phyloP scores from a whole-genome alignment of 2,113 vertebrate genomes.

The Tetraodon nigroviridis region DNA sequence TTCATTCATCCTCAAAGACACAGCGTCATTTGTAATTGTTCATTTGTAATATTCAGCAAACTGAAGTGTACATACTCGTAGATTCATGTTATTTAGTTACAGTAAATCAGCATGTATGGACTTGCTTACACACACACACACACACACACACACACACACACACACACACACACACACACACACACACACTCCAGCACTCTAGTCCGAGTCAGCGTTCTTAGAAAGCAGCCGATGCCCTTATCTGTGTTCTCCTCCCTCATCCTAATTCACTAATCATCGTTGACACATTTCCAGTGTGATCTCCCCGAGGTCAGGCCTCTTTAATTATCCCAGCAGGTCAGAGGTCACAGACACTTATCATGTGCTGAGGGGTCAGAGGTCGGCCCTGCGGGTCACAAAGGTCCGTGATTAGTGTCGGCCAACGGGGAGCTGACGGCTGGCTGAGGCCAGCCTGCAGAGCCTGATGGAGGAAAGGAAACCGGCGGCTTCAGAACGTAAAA shows the following conservation, averaged over 20 bases:
- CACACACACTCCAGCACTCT: neutral
- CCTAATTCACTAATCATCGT: constrained; percentile 51
- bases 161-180: constrained; percentile 11
- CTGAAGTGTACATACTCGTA: neutral
- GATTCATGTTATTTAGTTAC: neutral
- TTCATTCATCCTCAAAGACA: no score
- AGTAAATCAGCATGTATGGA: neutral
- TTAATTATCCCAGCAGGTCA: constrained; percentile 77
- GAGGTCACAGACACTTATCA: constrained; percentile 72
- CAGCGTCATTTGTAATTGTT: no score
- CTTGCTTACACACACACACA: constrained; percentile 8
- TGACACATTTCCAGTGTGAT: constrained; percentile 55
- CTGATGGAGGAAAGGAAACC: constrained; percentile 14
- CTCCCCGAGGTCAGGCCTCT: constrained; percentile 59
- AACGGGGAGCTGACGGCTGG: constrained; percentile 23
- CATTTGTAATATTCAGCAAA: no score
- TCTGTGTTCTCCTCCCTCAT: constrained; percentile 54
- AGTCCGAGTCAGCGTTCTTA: neutral
- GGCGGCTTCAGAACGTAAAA: no score
- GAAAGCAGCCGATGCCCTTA: constrained; percentile 25
- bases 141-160: constrained; percentile 2
- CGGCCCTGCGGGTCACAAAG: constrained; percentile 14
- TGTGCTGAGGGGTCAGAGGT: constrained; percentile 43
- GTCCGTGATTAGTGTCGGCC: constrained; percentile 58
- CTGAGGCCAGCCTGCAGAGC: constrained; percentile 17